Percentiles rank a stretch among this genome's conserved stretches.
Conservation (phyloP, 2,888 invertebrate genomes). For the Nezara viridula region DNA sequence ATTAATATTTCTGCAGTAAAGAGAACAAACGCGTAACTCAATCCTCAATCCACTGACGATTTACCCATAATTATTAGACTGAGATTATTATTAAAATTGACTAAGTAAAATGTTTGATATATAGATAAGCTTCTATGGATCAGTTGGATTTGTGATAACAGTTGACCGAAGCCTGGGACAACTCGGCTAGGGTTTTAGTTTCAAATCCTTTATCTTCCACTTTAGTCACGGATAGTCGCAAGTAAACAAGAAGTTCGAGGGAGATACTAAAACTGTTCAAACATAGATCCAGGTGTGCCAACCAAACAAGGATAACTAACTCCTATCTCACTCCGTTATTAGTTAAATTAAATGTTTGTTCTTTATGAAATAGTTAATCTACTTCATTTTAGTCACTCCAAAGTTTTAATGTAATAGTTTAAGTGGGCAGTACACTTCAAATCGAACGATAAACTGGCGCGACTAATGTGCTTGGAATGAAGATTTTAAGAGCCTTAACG, state of each 20-base stretch:
- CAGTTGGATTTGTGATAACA: background rate
- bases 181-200: background rate
- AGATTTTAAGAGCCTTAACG: too few species aligned
- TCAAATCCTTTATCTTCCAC: background rate
- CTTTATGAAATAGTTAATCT: background rate
- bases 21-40: too few species aligned
- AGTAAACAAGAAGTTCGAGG: background rate
- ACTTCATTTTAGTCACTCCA: background rate
- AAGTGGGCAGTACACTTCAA: background rate
- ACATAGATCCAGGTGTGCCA: background rate
- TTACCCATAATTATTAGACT: too few species aligned
- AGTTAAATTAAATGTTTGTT: background rate
- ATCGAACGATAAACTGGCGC: too few species aligned
- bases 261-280: slow-evolving; percentile 1
- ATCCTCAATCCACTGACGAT: too few species aligned
- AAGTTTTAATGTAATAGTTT: background rate
- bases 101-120: background rate
- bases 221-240: background rate
- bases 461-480: too few species aligned
- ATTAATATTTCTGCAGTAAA: too few species aligned
- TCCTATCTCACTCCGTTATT: background rate
- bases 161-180: background rate
- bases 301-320: background rate
- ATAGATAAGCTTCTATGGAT: background rate
- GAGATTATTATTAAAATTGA: background rate